A percentile compares a stretch with the other conserved stretches of the same genome.
phyloP scores from a whole-genome alignment of 1,140 invertebrate species.

The Meloidogyne exigua region DNA sequence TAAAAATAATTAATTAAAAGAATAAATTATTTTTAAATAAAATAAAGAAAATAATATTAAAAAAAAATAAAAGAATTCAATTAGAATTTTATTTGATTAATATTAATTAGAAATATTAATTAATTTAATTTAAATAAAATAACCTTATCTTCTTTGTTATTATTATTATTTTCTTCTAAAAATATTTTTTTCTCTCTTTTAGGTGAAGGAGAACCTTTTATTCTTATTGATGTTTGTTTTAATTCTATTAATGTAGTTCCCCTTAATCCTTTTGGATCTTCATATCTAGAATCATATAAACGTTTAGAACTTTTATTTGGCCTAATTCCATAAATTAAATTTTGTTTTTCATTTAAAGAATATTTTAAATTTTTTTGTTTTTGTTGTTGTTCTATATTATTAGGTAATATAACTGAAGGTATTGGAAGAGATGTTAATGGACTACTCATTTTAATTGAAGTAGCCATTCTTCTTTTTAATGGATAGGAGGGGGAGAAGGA shows the following conservation, averaged over 20 bases:
- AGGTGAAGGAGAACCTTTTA: background rate
- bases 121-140: background rate
- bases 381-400: no score
- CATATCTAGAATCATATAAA: constrained; percentile 5
- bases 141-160: background rate
- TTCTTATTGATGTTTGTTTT: background rate
- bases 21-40: no score
- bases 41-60: no score
- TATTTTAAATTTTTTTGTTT: background rate
- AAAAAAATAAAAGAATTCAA: no score
- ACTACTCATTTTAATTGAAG: background rate
- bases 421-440: no score
- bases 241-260: background rate
- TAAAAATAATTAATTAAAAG: no score
- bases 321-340: background rate
- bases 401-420: no score
- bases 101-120: no score
- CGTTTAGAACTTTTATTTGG: background rate
- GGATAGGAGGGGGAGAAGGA: background rate
- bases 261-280: background rate
- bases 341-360: background rate
- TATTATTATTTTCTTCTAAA: no score
- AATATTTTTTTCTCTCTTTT: background rate
- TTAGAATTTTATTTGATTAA: no score
- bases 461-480: background rate